Percentiles rank a stretch among this genome's conserved stretches.
Conservation (phyloP, 2,888 invertebrate genomes). For the Morpho helenor region DNA sequence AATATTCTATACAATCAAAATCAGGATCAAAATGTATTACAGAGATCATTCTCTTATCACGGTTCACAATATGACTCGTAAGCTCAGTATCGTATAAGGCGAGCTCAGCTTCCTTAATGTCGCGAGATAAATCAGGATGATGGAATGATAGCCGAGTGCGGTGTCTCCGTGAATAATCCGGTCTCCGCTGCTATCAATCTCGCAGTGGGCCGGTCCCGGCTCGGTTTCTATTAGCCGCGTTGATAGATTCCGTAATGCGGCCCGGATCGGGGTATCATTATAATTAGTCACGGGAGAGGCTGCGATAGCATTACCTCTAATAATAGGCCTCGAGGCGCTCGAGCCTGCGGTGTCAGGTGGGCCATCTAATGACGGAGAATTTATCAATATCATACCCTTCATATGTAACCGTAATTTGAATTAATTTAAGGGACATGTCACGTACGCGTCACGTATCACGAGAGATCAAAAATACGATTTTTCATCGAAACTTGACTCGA, state of each 20-base stretch:
- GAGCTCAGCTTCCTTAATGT: conserved; percentile 15
- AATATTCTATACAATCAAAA: too few relatives aligned
- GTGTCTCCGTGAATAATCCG: conserved; percentile 21
- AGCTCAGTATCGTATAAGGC: conserved; percentile 4
- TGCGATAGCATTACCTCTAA: conserved; percentile 20
- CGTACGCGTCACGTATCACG: too few relatives aligned
- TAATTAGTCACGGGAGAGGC: conserved; percentile 28
- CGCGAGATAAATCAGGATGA: conserved; percentile 22
- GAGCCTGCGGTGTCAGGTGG: neutral
- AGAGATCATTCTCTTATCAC: too few relatives aligned
- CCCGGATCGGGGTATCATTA: conserved; percentile 25
- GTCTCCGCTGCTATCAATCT: conserved; percentile 20
- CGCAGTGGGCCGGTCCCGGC: conserved; percentile 4
- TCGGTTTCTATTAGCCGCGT: conserved; percentile 20
- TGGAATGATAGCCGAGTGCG: conserved; percentile 21
- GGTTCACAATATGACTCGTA: neutral
- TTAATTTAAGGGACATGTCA: too few relatives aligned
- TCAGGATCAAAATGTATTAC: too few relatives aligned
- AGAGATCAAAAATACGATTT: too few relatives aligned
- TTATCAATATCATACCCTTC: too few relatives aligned
- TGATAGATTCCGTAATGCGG: conserved; percentile 25
- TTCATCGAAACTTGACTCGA: too few relatives aligned
- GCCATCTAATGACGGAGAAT: too few relatives aligned
- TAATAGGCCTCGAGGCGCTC: conserved; percentile 16
- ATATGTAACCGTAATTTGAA: too few relatives aligned